Evolutionary conservation across 1,140 invertebrate genomes (phyloP).

Genomic region (Scaptomyza montana): DNA sequence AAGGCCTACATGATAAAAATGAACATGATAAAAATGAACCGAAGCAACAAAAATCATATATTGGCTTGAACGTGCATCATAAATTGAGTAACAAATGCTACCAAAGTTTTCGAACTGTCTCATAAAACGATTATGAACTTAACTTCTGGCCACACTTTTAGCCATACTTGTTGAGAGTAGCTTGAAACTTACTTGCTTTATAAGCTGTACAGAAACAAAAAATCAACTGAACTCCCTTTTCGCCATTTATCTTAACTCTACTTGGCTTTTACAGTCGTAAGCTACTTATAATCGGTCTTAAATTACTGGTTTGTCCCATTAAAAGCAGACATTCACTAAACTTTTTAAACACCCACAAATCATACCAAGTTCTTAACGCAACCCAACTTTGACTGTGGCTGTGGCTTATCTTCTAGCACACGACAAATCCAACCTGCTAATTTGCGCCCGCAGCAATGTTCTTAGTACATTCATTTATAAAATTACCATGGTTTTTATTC

Average conservation of each 20-base stretch:
- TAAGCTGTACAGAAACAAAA: background rate
- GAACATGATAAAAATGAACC: constrained; percentile 28
- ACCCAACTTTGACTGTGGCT: constrained; percentile 1
- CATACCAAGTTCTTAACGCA: constrained; percentile 32
- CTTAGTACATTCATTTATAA: background rate
- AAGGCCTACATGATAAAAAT: too few relatives aligned
- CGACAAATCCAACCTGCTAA: constrained; percentile 48
- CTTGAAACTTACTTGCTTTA: background rate
- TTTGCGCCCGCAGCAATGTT: constrained; percentile 44
- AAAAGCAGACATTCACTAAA: constrained; percentile 37
- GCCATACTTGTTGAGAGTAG: background rate
- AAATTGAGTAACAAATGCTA: constrained; percentile 54
- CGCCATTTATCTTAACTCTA: background rate
- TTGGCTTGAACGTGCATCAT: constrained; percentile 50
- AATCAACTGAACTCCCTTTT: constrained; percentile 12
- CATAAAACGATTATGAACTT: constrained; percentile 46
- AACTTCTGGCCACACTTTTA: background rate
- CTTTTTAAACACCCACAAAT: constrained; percentile 38
- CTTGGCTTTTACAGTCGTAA: constrained; percentile 14
- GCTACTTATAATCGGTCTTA: constrained; percentile 16
- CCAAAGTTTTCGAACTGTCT: constrained; percentile 18
- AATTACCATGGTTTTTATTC: constrained; percentile 10
- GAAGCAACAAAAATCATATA: constrained; percentile 24
- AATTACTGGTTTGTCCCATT: constrained; percentile 19
- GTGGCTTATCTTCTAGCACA: constrained; percentile 44